Evolutionary conservation across 1,140 invertebrate genomes (phyloP).

Genomic region (Leptestheria dahalacensis): DNA sequence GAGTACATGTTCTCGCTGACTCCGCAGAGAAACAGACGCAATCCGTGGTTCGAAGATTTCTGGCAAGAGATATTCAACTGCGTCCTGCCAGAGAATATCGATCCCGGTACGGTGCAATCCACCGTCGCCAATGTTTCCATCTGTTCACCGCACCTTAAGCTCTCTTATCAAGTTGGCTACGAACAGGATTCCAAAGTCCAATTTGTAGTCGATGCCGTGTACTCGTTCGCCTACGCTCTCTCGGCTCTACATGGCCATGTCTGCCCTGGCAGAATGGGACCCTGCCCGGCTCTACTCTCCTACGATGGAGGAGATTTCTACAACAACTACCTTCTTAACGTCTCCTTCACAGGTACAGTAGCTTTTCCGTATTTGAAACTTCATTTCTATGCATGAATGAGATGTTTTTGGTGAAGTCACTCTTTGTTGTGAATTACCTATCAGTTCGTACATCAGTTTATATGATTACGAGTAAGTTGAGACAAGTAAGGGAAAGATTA

Average conservation of each 20-base stretch:
- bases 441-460: too few relatives aligned
- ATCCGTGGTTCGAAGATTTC: constrained; percentile 65
- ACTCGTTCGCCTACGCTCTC: constrained; percentile 65
- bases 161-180: constrained; percentile 26
- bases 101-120: constrained; percentile 20
- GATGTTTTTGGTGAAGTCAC: too few relatives aligned
- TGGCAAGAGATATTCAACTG: constrained; percentile 48
- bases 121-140: constrained; percentile 20
- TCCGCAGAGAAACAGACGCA: constrained; percentile 39
- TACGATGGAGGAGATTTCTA: constrained; percentile 55
- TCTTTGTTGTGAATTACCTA: too few relatives aligned
- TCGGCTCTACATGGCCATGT: constrained; percentile 41
- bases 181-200: constrained; percentile 71
- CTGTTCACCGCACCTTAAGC: constrained; percentile 28
- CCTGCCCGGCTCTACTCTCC: constrained; percentile 43
- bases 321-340: constrained; percentile 47
- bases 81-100: constrained; percentile 23
- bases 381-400: too few relatives aligned
- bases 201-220: constrained; percentile 76
- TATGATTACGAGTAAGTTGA: too few relatives aligned
- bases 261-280: constrained; percentile 27
- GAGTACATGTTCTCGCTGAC: constrained; percentile 49
- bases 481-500: too few relatives aligned
- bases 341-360: constrained; percentile 45
- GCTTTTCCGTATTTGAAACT: too few relatives aligned